Percentiles rank a stretch among this genome's conserved stretches.
Conservation (phyloP, 2,797 vertebrate genomes). For the Acanthornis magna region DNA sequence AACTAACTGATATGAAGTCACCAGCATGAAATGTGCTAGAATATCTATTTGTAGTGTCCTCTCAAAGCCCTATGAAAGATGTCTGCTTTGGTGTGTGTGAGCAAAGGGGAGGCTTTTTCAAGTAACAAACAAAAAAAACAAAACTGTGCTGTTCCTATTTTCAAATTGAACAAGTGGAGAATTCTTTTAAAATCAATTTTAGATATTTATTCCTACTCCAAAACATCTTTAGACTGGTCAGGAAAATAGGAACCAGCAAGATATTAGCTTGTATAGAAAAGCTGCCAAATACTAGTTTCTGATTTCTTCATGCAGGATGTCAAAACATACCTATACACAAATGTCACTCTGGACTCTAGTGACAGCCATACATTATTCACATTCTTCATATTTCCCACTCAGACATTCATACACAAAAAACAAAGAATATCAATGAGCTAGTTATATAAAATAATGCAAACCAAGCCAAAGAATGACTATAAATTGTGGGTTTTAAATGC, state of each 20-base stretch:
- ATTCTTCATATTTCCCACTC: neutral
- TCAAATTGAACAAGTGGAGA: neutral
- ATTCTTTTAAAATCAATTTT: neutral
- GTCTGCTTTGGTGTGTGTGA: neutral
- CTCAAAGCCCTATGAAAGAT: neutral
- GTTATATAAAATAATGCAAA: conserved; percentile 3
- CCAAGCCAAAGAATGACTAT: neutral
- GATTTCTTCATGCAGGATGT: neutral
- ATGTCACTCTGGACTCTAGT: neutral
- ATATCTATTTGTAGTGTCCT: neutral
- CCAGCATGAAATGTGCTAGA: neutral
- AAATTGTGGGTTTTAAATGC: neutral
- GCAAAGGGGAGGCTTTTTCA: neutral
- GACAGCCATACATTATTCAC: neutral
- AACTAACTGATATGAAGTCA: neutral
- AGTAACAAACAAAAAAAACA: neutral
- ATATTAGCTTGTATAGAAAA: neutral
- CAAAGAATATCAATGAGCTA: neutral
- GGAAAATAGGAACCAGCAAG: neutral
- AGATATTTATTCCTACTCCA: neutral
- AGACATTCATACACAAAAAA: neutral
- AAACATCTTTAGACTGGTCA: neutral
- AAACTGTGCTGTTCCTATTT: neutral
- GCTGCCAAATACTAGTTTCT: neutral
- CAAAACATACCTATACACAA: neutral